Evolutionary conservation across 2,888 invertebrate genomes (phyloP).

Genomic region (Scaptomyza cyrtandrae): DNA sequence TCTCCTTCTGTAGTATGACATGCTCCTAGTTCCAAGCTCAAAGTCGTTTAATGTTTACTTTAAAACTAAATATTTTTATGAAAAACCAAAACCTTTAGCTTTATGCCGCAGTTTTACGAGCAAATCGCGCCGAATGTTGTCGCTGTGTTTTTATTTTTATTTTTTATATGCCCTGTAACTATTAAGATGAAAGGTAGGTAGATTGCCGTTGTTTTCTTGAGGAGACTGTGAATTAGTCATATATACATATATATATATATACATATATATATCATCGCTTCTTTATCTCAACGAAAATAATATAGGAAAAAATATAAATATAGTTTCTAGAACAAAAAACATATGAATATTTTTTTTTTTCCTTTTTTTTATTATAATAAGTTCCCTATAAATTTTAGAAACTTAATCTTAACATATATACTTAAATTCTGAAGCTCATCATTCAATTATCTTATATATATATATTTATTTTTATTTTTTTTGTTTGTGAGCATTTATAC

Average conservation of each 20-base stretch:
- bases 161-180: constrained; percentile 30
- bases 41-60: constrained; percentile 50
- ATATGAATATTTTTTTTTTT: too few relatives aligned
- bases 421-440: too few relatives aligned
- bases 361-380: too few relatives aligned
- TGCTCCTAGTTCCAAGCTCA: constrained; percentile 30
- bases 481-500: background rate
- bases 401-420: background rate
- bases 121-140: constrained; percentile 56
- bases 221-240: too few relatives aligned
- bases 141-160: constrained; percentile 11
- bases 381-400: too few relatives aligned
- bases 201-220: background rate
- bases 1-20: constrained; percentile 12
- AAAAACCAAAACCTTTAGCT: constrained; percentile 65
- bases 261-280: too few relatives aligned
- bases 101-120: constrained; percentile 63
- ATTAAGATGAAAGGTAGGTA: background rate
- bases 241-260: too few relatives aligned
- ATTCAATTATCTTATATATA: too few relatives aligned
- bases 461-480: background rate
- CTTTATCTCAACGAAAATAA: too few relatives aligned
- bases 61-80: constrained; percentile 42
- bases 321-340: too few relatives aligned
- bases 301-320: too few relatives aligned